Evolutionary conservation across 2,888 invertebrate genomes (phyloP).

Genomic region (Temnothorax ravouxi): DNA sequence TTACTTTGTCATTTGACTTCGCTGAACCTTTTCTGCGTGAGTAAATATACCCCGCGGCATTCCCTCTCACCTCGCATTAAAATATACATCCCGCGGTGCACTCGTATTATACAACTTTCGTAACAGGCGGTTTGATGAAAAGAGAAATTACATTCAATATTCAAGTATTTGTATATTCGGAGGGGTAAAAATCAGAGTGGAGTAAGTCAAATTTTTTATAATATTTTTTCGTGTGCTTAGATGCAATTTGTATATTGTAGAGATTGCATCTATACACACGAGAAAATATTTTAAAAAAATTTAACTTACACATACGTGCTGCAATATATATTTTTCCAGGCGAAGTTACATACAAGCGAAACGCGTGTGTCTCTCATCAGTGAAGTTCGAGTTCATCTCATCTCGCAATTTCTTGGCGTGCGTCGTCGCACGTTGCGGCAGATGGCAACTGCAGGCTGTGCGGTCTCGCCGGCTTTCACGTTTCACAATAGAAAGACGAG

Average conservation of each 20-base stretch:
- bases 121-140: neutral
- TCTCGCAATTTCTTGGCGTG: neutral
- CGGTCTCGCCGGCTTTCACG: constrained; percentile 51
- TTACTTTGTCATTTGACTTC: neutral
- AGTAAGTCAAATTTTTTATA: too few relatives aligned
- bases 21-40: neutral
- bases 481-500: constrained; percentile 58
- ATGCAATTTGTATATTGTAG: too few relatives aligned
- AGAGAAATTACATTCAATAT: neutral
- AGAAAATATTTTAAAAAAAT: too few relatives aligned
- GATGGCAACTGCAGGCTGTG: constrained; percentile 37
- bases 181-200: too few relatives aligned
- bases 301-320: too few relatives aligned
- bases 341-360: neutral
- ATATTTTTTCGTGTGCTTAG: too few relatives aligned
- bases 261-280: too few relatives aligned
- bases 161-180: neutral
- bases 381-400: neutral
- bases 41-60: neutral
- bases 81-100: neutral
- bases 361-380: neutral
- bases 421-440: constrained; percentile 17
- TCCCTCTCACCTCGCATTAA: constrained; percentile 8
- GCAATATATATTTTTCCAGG: neutral
- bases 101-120: neutral